Evolutionary conservation across 2,888 invertebrate genomes (phyloP), one percentile per base, ranked within the genome.

Genomic region (Elgonia sp.): DNA sequence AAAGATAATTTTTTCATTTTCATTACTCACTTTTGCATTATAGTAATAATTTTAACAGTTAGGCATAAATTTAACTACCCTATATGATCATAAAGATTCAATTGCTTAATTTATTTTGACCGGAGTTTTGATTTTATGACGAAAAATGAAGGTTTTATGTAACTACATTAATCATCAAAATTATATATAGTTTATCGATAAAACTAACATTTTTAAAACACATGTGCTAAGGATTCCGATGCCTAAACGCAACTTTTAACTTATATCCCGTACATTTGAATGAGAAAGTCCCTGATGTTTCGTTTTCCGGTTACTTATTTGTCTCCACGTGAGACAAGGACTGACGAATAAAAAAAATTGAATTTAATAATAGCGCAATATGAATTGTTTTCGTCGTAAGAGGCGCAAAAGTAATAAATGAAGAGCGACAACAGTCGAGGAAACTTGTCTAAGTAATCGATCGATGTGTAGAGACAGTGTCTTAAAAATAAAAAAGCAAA

Each of bases 401-500:
- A 82, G 89, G 86, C 89, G 90, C 90, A 91, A 91, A 89, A 89
- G 82, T 88, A 90, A 85, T 82, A 67, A 89, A 84, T 69, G 75
- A 81, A 73, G 65, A 87, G 69, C 62, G 69, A 89, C 65, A 83
- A 76, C 89, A 91, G 89, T 91, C 89, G 89, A 88, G 87, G 82
- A 89, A 89, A 92, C 89, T 92, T 92, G 92, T 92, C 89, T 91
- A 92, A 91, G 89, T 92, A 93, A 93, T 92, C 92, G 91, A 93
- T 93, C 91, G 92, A 93, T 93, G 93, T 93, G 93, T 93, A 93
- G 93, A 91, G 91, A 92, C 92, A 93, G 91, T 93, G 93, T 93
- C 91, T 91, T 92, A 92, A 91, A 65, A 92, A 20, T 92, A 80
- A 18, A 84, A 81, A 87, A 75, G 62, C 20, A 73, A 75, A 65